Percentiles rank a stretch among this genome's conserved stretches.
These are phyloP conservation scores for Cyprinus carpio DNA, from an alignment of 2,113 vertebrate genomes.

Conservation along the genomic window DNA sequence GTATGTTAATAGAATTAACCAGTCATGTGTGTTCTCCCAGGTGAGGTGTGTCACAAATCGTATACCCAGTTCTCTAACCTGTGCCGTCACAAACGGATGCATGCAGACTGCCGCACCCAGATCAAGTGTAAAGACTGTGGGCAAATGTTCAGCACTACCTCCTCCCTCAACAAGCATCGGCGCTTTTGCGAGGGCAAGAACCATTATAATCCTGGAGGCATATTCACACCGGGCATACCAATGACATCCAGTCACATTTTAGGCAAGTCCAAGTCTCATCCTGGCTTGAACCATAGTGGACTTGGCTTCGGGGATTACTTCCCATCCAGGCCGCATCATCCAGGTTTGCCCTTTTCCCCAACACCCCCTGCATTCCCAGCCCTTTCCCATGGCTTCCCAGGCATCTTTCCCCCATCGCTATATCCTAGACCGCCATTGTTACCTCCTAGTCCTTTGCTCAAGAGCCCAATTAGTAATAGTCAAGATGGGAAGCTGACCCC, in stretches of 20 bases:
- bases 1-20: slow-evolving; percentile 83
- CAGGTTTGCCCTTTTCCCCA: slow-evolving; percentile 84
- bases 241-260: slow-evolving; percentile 88
- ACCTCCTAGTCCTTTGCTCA: slow-evolving; percentile 89
- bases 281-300: slow-evolving; percentile 84
- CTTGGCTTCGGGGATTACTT: slow-evolving; percentile 93
- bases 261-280: slow-evolving; percentile 89
- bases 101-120: slow-evolving; percentile 98
- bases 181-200: slow-evolving; percentile 99
- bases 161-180: slow-evolving; percentile 99
- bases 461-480: slow-evolving; percentile 85
- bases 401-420: slow-evolving; percentile 90
- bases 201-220: slow-evolving; percentile 87
- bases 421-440: slow-evolving; percentile 93
- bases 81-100: slow-evolving; percentile 99
- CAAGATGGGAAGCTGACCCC: slow-evolving; percentile 88
- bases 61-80: slow-evolving; percentile 99
- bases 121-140: slow-evolving; percentile 99
- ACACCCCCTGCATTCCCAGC: slow-evolving; percentile 81
- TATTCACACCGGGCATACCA: slow-evolving; percentile 91
- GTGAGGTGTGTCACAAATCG: slow-evolving; percentile 99
- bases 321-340: slow-evolving; percentile 87
- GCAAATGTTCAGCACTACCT: slow-evolving; percentile 99
- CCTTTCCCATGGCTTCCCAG: slow-evolving; percentile 85
- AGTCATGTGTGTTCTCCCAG: slow-evolving; percentile 82